Evolutionary conservation across 2,888 invertebrate genomes (phyloP), one percentile per base, ranked within the genome.

Genomic region (Aphodius sticticus): DNA sequence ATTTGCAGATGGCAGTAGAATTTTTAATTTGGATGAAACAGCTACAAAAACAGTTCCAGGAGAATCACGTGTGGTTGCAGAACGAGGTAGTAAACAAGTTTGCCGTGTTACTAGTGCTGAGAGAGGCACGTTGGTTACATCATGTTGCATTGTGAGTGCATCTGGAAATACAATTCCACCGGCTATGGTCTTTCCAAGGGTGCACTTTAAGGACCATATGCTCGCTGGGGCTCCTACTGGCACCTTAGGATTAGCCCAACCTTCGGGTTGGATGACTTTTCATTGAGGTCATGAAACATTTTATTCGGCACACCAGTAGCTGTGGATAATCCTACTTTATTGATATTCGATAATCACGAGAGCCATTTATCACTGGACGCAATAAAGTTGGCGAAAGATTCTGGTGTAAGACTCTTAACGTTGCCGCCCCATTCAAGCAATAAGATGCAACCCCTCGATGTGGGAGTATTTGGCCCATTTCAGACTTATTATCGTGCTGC

Each of bases 371-470:
- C 79, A 69, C 81, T 82, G 78, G 82, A 81, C 81, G 84, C 78
- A 53, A 81, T 81, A 81, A 86, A 85, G 83, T 82, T 82, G 82
- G 86, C 84, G 82, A 87, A 87, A 83, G 85, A 85, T 69, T 84
- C 85, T 83, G 87, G 88, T 12, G 86, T 90, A 38, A 84, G 86
- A 72, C 81, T 89, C 76, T 83, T 89, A 69, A 87, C 88, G 6
- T 85, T 88, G 72, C 88, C 87, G 36, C 88, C 88, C n/a, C 88
- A 89, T 82, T 87, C 87, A 78, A 85, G 87, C 6, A 88, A 87
- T 77, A 88, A 88, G 82, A 78, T 90, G 75, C 89, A 90, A 84
- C 89, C 89, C 12, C 83, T 89, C 14, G 88, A 90, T 83, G 85
- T 87, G 9, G 85, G 86, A 37, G 84, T 89, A 4, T 87, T 86